phyloP scores from a whole-genome alignment of 2,113 vertebrate species.

The Dasyornis broadbenti region DNA sequence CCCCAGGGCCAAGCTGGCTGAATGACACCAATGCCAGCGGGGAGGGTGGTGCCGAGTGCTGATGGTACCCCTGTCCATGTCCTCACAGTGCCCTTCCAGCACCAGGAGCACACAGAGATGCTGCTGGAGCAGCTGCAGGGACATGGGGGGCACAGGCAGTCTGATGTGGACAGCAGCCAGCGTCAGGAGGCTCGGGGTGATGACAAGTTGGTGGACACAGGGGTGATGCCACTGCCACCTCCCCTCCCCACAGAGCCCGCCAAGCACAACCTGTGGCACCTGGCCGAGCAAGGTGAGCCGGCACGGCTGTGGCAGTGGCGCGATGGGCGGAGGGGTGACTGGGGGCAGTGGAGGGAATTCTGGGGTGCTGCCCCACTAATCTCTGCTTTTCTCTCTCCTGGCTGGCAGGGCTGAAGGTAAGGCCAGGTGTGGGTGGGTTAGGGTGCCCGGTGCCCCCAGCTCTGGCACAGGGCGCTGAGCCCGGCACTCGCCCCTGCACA shows the following conservation, averaged over 20 bases:
- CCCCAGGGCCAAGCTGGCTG: too few species aligned
- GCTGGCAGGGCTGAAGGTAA: constrained; percentile 72
- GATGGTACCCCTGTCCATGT: not conserved
- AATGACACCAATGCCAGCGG: rapidly evolving
- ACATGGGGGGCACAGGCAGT: constrained; percentile 47
- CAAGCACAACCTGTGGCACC: constrained; percentile 74
- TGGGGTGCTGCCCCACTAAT: not conserved
- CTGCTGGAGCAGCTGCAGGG: constrained; percentile 19
- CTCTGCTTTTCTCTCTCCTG: not conserved
- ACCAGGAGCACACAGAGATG: not conserved
- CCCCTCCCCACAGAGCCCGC: constrained; percentile 74
- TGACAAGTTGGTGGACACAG: rapidly evolving
- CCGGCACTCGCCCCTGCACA: constrained; percentile 52
- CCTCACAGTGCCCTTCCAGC: constrained; percentile 61
- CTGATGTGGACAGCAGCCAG: not conserved
- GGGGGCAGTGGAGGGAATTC: rapidly evolving
- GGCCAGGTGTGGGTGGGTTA: not conserved
- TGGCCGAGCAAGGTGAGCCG: not conserved
- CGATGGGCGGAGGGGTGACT: rapidly evolving
- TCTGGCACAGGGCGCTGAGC: not conserved
- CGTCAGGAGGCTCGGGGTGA: not conserved
- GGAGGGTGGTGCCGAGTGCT: not conserved
- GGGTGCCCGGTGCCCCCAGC: not conserved
- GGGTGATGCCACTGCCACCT: not conserved
- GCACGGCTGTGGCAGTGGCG: rapidly evolving